Base-by-base conservation (phyloP, 2,113 vertebrate species). In the Phycodurus eques region DNA sequence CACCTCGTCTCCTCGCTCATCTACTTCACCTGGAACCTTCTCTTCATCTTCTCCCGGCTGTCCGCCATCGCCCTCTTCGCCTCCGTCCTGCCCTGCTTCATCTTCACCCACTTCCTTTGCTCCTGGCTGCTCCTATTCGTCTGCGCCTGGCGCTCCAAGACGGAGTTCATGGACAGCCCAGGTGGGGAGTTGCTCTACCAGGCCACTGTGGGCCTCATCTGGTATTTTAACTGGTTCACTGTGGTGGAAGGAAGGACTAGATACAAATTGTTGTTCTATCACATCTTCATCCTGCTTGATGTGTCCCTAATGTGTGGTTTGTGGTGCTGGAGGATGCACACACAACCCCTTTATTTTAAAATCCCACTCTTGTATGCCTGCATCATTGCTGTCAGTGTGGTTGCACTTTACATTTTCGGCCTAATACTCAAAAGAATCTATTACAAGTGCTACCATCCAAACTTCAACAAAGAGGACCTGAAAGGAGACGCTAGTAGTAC, bases 201-300 rank as follows among this genome's bases (percentile, higher is more conserved):
- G 3, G 91, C 82, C 39, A 60, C 90, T 0, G 93, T 95, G 62
- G 95, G 91, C 0, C 85, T 94, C 20, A 93, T 97, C 68, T 95
- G 94, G 74, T 97, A 97, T 70, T 97, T 98, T 57, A 87, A 88
- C 84, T 98, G 96, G 96, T 95, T 97, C 77, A 95, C 89, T 0
- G 92, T 96, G 72, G 70, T 85, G 0, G 69, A 70, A 0, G 94
- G 94, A 0, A 87, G 8, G 12, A 95, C 94, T 0, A 79, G 76
- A 71, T 1, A 79, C 72, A 90, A 84, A 63, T 86, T 90, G 10
- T 0, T 85, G 76, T 78, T 96, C 70, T 97, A 99, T 57, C 89
- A 96, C 0, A 0, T 6, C 2, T 94, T 93, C 78, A 87, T 95
- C 0, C 66, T 93, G 60, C 15, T 56, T 14, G 98, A 99, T 84